phyloP scores from a whole-genome alignment of 1,140 invertebrate genomes.

The Magallana gigas region DNA sequence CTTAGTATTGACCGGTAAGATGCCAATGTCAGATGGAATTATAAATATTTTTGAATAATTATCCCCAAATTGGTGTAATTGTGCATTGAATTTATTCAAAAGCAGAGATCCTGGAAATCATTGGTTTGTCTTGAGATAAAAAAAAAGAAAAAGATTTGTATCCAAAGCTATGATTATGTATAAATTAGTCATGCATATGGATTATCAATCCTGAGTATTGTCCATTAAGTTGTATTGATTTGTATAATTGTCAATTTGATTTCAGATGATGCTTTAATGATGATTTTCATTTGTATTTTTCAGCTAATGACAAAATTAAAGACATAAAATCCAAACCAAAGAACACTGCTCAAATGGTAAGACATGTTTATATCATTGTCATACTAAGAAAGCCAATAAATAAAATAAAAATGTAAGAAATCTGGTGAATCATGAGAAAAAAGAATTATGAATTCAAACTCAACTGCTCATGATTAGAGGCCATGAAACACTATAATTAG shows the following conservation, averaged over 20 bases:
- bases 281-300: constrained; percentile 78
- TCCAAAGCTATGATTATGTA: background rate
- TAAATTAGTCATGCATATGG: background rate
- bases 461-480: too few relatives aligned
- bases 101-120: background rate
- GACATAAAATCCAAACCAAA: constrained; percentile 93
- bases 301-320: constrained; percentile 92
- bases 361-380: constrained; percentile 67
- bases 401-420: too few relatives aligned
- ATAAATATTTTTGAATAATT: too few relatives aligned
- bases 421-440: too few relatives aligned
- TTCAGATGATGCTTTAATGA: background rate
- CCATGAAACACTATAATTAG: too few relatives aligned
- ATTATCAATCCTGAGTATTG: background rate
- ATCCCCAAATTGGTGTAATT: too few relatives aligned
- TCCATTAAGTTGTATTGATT: background rate
- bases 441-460: too few relatives aligned
- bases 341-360: constrained; percentile 94
- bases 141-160: background rate
- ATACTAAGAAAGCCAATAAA: too few relatives aligned
- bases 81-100: background rate
- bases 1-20: too few relatives aligned
- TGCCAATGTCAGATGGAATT: too few relatives aligned
- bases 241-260: background rate
- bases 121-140: background rate